Evolutionary conservation across 1,140 invertebrate genomes (phyloP), one percentile per base, ranked within the genome.

Genomic region (Liolophura sinensis): DNA sequence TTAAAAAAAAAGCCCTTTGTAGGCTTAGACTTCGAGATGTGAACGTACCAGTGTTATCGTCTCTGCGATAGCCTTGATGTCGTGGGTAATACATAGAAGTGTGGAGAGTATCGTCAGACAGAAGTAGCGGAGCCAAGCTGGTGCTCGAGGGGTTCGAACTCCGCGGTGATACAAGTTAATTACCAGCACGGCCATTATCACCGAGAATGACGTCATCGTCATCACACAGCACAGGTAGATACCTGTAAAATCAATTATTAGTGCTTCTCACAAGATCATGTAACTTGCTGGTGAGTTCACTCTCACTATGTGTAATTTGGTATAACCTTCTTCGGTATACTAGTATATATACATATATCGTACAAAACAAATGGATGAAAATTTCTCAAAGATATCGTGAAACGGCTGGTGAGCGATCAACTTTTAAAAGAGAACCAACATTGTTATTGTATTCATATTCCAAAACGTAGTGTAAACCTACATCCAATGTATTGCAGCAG

Each of bases 121-220:
- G 1, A 81, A 16, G 27, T 64, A 72, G 16, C 75, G 62, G 12
- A 83, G 62, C 76, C 78, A 80, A 14, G 58, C 56, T 18, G 81
- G 82, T 0, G 81, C 77, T 31, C 72, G 60, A n/a, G 72, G 68
- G 20, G 78, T 76, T 57, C 81, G 80, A 0, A 74, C 63, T 22
- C 82, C 82, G 22, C 80, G 60, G 68, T 83, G 78, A 60, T 84
- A 79, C 4, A 83, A 57, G 69, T 84, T 84, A 55, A 83, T 83
- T 6, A 84, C 80, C 69, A 84, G 75, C 12, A 84, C 83, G 51
- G 81, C 81, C 75, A 83, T 77, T 7, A 84, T 82, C 7, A 84
- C 80, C 18, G 82, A 83, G 47, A 83, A 48, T 24, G 83, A 83
- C 40, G 83, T 84, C 79, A 84, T 78, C 20, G 82, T 84, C 83